A percentile compares a stretch with the other conserved stretches of the same genome.
phyloP scores from a whole-genome alignment of 1,140 invertebrate genomes.

The Apis florea region DNA sequence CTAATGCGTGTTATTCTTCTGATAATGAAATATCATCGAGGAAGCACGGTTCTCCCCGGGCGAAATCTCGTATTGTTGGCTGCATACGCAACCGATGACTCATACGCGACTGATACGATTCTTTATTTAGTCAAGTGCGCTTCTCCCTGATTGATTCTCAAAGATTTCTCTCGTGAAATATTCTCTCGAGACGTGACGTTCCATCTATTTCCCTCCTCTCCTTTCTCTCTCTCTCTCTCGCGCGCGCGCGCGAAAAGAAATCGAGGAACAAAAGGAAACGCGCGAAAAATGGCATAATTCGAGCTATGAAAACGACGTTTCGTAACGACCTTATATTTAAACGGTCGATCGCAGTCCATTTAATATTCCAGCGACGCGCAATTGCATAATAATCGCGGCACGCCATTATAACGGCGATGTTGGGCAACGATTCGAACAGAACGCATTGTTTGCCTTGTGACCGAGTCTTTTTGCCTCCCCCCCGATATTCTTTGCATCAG shows the following conservation, averaged over 20 bases:
- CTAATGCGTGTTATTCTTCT: background rate
- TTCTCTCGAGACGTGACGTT: too few species aligned
- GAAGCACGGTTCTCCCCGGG: background rate
- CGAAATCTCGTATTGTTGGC: background rate
- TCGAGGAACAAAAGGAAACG: too few species aligned
- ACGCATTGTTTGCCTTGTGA: conserved; percentile 41
- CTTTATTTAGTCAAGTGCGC: background rate
- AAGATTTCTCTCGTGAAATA: too few species aligned
- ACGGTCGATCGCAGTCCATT: conserved; percentile 46
- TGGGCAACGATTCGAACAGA: conserved; percentile 55
- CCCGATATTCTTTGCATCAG: background rate
- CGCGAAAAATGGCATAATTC: conserved; percentile 4
- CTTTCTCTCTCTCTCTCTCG: background rate
- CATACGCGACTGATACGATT: background rate
- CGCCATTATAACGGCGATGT: conserved; percentile 29
- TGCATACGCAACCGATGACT: background rate
- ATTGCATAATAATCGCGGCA: conserved; percentile 60
- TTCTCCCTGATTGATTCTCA: background rate
- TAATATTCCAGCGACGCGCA: conserved; percentile 55
- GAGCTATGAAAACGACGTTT: conserved; percentile 25
- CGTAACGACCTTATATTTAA: conserved; percentile 49
- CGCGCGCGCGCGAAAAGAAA: background rate
- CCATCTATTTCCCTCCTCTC: too few species aligned
- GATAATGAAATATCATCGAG: conserved; percentile 21
- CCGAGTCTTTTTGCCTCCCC: conserved; percentile 25